Base-by-base conservation (phyloP, 2,113 vertebrate genomes). In the Labeo rohita region DNA sequence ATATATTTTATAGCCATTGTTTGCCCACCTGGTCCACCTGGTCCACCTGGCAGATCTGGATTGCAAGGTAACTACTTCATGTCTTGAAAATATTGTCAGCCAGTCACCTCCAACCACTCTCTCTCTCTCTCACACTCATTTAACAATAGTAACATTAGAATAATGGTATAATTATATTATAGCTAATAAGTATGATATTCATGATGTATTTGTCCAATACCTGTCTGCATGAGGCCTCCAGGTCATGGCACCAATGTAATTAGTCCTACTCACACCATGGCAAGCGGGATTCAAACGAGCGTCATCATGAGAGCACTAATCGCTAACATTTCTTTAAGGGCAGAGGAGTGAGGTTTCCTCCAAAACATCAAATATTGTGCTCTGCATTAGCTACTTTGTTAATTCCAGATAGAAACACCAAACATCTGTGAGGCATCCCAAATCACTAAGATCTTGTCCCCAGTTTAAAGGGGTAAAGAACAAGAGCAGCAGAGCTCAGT, bases 41-140 rank as follows among this genome's bases (percentile, higher is more conserved):
- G 85, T n/a, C n/a, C 50, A 36, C 68, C 72, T n/a, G 88, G 87
- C 68, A 56, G 36, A 49, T 36, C 56, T 23, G 88, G 88, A 85
- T 16, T 52, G 4, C 74, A 34, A 18, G 74, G 74, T 77, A 77
- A 77, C 74, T 54, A 5, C 45, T 77, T 50, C 15, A 45, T 49
- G 21, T 11, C 10, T 47, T 49, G 72, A 74, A 47, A 74, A 74
- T n/a, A 23, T 49, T 49, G 43, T 74, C 72, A 74, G 4, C 39
- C 36, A 39, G 68, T 43, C 16, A 21, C 16, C 8, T 16, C 56
- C 18, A 66, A 66, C 23, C 39, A 4, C 23, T 66, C n/a, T 23
- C 2, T 23, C 23, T 66, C n/a, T 23, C 2, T 23, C 0, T n/a
- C 2, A n/a, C 36, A 39, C 68, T 5, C 18, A 21, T 72, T 43